Percentiles rank a stretch among this genome's conserved stretches.
These are phyloP conservation scores for Melitaea cinxia DNA, from an alignment of 1,140 invertebrate genomes.

Conservation along the genomic window DNA sequence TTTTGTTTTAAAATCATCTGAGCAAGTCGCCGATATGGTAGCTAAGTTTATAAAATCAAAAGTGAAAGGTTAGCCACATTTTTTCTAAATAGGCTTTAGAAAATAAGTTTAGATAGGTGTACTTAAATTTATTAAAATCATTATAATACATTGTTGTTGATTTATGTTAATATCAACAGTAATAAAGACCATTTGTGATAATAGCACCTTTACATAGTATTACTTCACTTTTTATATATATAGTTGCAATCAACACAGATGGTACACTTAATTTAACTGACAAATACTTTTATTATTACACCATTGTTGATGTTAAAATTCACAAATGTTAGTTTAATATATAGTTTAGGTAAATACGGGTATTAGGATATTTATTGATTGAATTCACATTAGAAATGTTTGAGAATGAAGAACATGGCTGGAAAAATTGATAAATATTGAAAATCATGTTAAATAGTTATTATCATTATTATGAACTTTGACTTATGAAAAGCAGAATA, in stretches of 20 bases:
- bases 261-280: conserved; percentile 1
- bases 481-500: too few relatives aligned
- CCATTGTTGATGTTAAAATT: neutral
- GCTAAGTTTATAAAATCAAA: conserved; percentile 50
- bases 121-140: conserved; percentile 43
- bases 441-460: neutral
- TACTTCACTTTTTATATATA: neutral
- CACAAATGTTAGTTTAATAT: neutral
- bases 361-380: neutral
- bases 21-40: conserved; percentile 59
- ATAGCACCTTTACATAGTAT: conserved; percentile 33
- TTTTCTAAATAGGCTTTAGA: neutral
- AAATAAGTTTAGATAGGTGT: conserved; percentile 31
- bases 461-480: too few relatives aligned
- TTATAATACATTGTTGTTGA: conserved; percentile 32
- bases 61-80: conserved; percentile 2
- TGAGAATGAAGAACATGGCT: too few relatives aligned
- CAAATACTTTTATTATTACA: conserved; percentile 7
- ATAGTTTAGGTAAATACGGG: neutral
- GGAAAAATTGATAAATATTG: neutral
- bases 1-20: conserved; percentile 70
- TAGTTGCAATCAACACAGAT: conserved; percentile 27
- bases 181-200: conserved; percentile 31
- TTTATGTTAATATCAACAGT: conserved; percentile 26
- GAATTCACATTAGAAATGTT: too few relatives aligned